A percentile compares a stretch with the other conserved stretches of the same genome.
Evolutionary conservation across 2,888 invertebrate genomes (phyloP).

Genomic region (Atethmia centrago): DNA sequence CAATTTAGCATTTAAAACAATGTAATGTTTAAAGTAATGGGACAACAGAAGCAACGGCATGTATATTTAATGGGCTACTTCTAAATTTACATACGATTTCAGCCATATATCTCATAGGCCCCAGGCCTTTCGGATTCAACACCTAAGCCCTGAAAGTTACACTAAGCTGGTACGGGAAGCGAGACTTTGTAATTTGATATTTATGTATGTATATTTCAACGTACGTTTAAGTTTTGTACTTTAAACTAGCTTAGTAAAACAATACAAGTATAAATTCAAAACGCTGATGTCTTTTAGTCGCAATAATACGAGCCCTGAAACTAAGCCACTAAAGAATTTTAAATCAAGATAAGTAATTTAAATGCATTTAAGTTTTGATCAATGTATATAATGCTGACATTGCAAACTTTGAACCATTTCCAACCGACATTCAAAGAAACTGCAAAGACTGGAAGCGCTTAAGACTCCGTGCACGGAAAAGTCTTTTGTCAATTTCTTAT

Average conservation of each 20-base stretch:
- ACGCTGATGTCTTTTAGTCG: background rate
- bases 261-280: background rate
- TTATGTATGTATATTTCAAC: no score
- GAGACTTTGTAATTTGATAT: conserved; percentile 14
- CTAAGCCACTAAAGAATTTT: background rate
- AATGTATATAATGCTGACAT: no score
- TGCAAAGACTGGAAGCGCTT: no score
- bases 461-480: no score
- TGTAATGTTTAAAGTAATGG: conserved; percentile 30
- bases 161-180: conserved; percentile 28
- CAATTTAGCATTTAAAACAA: conserved; percentile 47
- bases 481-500: no score
- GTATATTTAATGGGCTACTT: conserved; percentile 46
- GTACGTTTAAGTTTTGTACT: background rate
- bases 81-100: conserved; percentile 35
- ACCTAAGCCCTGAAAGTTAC: conserved; percentile 37
- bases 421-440: no score
- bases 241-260: background rate
- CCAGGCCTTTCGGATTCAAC: conserved; percentile 34
- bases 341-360: no score
- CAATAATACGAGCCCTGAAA: no score
- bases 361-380: no score
- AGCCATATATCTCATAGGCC: conserved; percentile 39
- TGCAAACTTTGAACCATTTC: no score
- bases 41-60: conserved; percentile 18